Percentiles rank a stretch among this genome's conserved stretches.
Conservation (phyloP, 2,113 vertebrate species). For the Corvus moneduloides region DNA sequence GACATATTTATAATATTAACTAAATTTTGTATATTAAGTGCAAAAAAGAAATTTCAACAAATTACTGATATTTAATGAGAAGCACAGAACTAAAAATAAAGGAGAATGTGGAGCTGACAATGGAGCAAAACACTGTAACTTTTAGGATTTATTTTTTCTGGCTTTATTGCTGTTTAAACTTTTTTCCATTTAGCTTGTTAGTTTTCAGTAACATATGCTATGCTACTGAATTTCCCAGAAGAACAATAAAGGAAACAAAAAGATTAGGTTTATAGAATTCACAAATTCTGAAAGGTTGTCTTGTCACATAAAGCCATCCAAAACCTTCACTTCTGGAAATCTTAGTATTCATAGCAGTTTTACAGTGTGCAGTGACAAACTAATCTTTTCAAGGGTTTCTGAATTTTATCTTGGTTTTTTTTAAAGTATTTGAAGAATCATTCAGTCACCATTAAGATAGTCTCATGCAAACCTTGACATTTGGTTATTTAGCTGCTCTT, state of each 20-base stretch:
- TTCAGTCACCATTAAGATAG: background rate
- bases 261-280: background rate
- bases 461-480: conserved; percentile 24
- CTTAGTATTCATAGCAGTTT: background rate
- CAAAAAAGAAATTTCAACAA: background rate
- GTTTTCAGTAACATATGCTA: background rate
- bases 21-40: background rate
- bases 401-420: background rate
- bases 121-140: background rate
- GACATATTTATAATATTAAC: background rate
- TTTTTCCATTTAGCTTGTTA: background rate
- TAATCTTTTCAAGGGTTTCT: background rate
- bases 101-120: background rate
- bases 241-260: background rate
- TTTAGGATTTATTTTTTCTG: background rate
- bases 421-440: background rate
- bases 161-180: background rate
- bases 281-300: background rate
- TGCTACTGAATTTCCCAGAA: background rate
- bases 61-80: background rate
- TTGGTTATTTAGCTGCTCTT: conserved; percentile 29
- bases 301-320: background rate
- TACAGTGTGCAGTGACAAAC: background rate
- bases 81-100: background rate
- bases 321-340: background rate